Conservation (phyloP, 2,888 invertebrate genomes). For the Reticulitermes lucifugus region DNA sequence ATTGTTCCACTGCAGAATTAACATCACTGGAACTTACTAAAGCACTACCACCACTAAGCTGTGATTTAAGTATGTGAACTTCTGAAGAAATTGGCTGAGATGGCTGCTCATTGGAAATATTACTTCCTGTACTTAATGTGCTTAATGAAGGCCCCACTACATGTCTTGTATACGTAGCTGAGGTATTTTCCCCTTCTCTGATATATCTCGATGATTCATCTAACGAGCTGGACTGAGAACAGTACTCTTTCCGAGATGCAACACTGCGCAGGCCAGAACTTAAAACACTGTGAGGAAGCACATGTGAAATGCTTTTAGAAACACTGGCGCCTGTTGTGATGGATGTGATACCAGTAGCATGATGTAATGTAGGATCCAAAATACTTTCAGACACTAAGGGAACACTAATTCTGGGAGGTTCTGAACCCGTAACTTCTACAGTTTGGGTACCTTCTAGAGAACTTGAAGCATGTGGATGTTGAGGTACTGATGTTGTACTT, state of each 20-base stretch:
- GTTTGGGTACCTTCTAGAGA: not conserved
- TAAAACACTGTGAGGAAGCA: not conserved
- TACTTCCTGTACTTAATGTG: not conserved
- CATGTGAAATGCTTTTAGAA: not conserved
- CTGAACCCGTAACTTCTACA: not conserved
- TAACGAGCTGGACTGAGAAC: not conserved
- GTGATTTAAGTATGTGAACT: slow-evolving; percentile 3
- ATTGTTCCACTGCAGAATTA: not conserved
- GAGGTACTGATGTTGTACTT: not conserved
- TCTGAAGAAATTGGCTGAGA: not conserved
- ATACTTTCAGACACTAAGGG: not conserved
- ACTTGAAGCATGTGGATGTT: not conserved
- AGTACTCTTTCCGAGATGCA: slow-evolving; percentile 31
- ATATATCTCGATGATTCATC: not conserved
- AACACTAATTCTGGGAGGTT: not conserved
- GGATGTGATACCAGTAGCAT: not conserved
- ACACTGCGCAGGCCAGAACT: slow-evolving; percentile 31
- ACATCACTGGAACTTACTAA: not conserved
- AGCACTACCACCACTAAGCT: slow-evolving; percentile 4
- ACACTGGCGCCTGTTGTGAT: not conserved
- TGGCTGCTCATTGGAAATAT: not conserved
- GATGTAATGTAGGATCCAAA: not conserved
- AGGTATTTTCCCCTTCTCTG: not conserved
- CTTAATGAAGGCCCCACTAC: not conserved
- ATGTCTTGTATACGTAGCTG: not conserved